phyloP scores from a whole-genome alignment of 2,113 vertebrate genomes.

The Psilopsiagon aurifrons region DNA sequence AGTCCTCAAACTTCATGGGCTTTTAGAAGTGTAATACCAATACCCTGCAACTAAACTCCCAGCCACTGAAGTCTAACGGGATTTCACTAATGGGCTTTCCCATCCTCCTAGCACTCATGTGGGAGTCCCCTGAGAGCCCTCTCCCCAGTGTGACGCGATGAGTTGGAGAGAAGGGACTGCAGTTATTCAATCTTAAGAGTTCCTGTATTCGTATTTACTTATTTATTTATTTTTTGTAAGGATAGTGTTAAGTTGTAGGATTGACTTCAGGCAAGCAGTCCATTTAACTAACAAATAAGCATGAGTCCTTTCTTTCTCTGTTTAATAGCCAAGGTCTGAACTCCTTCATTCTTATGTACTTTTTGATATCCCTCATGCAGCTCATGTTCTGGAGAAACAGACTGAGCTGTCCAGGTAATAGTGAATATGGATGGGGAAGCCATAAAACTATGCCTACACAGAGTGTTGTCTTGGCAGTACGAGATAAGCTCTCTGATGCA shows the following conservation, averaged over 20 bases:
- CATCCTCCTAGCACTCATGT: rapidly evolving
- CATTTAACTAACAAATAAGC: not conserved
- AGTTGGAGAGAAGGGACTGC: not conserved
- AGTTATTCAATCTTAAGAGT: not conserved
- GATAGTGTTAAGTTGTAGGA: not conserved
- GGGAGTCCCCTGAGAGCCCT: not conserved
- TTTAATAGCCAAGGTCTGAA: not conserved
- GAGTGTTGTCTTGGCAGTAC: rapidly evolving
- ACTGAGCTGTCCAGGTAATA: not conserved
- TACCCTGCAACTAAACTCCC: not conserved
- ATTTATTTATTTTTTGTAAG: not conserved
- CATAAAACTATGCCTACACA: not conserved
- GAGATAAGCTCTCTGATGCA: not conserved
- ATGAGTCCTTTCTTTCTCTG: not conserved
- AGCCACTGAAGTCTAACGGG: not conserved
- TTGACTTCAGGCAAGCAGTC: not conserved
- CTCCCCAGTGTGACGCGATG: not conserved
- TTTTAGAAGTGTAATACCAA: not conserved
- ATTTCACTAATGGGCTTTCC: not conserved
- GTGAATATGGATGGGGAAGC: not conserved
- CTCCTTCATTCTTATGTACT: rapidly evolving
- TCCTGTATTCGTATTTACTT: not conserved
- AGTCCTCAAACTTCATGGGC: not conserved
- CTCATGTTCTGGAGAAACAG: not conserved
- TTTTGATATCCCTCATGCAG: not conserved